phyloP scores from a whole-genome alignment of 2,888 invertebrate species.

The Tachina fera region DNA sequence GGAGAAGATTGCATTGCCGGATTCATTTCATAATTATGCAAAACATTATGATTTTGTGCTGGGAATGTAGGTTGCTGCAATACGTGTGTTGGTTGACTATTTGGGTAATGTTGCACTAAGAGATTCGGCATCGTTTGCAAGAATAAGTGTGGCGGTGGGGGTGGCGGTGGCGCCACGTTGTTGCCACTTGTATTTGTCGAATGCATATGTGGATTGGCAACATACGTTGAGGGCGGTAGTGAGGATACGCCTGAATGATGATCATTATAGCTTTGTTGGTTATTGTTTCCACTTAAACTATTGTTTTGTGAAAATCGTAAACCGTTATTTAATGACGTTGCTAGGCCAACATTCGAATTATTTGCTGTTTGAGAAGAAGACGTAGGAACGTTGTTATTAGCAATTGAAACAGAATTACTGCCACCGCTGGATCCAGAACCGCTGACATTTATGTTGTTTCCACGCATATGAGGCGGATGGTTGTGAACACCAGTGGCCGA shows the following conservation, averaged over 20 bases:
- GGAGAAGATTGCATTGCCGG: slow-evolving; percentile 51
- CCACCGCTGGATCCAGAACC: slow-evolving; percentile 38
- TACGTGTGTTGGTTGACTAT: slow-evolving; percentile 57
- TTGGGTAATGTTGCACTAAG: slow-evolving; percentile 77
- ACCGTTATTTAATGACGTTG: slow-evolving; percentile 43
- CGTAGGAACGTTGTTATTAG: slow-evolving; percentile 14
- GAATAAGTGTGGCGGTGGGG: slow-evolving; percentile 75
- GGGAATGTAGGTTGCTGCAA: slow-evolving; percentile 67
- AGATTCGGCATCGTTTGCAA: slow-evolving; percentile 78
- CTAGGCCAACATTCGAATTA: slow-evolving; percentile 49
- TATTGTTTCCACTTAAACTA: slow-evolving; percentile 64
- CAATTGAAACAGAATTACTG: slow-evolving; percentile 30
- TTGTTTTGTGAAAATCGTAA: slow-evolving; percentile 50
- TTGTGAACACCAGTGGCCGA: slow-evolving; percentile 83
- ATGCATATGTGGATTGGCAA: slow-evolving; percentile 71
- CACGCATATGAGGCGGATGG: slow-evolving; percentile 82
- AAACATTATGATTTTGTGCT: slow-evolving; percentile 74
- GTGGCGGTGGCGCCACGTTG: slow-evolving; percentile 67
- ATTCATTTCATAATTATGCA: slow-evolving; percentile 73
- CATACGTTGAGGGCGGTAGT: slow-evolving; percentile 32
- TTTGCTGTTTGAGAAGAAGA: slow-evolving; percentile 35
- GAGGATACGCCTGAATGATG: slow-evolving; percentile 72
- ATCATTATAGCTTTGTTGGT: slow-evolving; percentile 69
- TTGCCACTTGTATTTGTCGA: slow-evolving; percentile 26
- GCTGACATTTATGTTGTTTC: slow-evolving; percentile 56